A percentile compares a stretch with the other conserved stretches of the same genome.
phyloP scores from a whole-genome alignment of 2,113 vertebrate genomes.

The Gymnogyps californianus region DNA sequence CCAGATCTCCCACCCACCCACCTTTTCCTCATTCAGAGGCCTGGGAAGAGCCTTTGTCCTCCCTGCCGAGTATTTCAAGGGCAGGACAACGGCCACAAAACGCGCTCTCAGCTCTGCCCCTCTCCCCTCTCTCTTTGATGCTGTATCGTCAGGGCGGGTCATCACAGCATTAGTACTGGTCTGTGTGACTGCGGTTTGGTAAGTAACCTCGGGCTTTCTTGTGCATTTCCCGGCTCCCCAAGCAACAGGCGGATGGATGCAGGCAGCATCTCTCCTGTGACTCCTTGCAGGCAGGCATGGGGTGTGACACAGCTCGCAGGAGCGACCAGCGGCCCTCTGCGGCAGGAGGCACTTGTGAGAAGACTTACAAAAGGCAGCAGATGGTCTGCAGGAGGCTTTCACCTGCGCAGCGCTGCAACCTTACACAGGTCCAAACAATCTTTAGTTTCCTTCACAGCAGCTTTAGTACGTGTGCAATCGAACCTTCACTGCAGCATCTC shows the following conservation, averaged over 20 bases:
- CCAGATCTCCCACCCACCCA: not conserved
- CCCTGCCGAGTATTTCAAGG: not conserved
- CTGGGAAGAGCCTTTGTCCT: not conserved
- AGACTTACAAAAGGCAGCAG: not conserved
- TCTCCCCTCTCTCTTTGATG: not conserved
- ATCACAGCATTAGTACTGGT: accelerated
- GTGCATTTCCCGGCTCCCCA: not conserved
- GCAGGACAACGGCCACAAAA: not conserved
- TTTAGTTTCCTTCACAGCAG: not conserved
- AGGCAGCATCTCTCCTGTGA: not conserved
- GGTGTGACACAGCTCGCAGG: not conserved
- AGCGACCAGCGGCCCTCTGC: not conserved
- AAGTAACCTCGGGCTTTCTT: not conserved
- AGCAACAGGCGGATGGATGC: not conserved
- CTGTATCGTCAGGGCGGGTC: not conserved
- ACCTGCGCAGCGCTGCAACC: not conserved
- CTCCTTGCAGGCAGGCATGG: not conserved
- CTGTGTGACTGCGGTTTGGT: accelerated
- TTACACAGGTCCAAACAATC: not conserved
- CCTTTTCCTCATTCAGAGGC: not conserved
- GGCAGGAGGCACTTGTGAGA: not conserved
- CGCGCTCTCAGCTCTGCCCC: not conserved
- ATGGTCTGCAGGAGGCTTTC: not conserved
- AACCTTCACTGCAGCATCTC: not conserved
- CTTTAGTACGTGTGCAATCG: accelerated